Conservation (phyloP, 1,140 invertebrate genomes). For the Drosophila oshimai region DNA sequence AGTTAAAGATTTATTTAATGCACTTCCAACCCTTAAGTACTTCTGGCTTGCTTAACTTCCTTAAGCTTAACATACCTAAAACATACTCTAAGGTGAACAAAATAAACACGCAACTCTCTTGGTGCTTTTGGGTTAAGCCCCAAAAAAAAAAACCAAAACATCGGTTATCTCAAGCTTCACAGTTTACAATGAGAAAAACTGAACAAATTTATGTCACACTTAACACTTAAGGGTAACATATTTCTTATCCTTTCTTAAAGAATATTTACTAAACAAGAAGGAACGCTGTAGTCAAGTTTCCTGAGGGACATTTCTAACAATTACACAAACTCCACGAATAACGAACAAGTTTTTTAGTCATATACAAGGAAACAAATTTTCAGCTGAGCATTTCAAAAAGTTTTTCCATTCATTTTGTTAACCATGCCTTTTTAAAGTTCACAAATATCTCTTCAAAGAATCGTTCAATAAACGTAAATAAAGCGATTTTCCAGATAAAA, state of each 20-base stretch:
- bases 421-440: background rate
- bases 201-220: no score
- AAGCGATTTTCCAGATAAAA: background rate
- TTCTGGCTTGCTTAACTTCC: no score
- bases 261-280: no score
- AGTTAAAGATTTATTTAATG: conserved; percentile 62
- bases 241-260: no score
- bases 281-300: no score
- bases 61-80: conserved; percentile 32
- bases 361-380: background rate
- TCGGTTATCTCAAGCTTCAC: conserved; percentile 66
- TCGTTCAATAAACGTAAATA: conserved; percentile 15
- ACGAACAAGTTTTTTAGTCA: background rate
- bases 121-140: conserved; percentile 41
- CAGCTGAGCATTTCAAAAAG: no score
- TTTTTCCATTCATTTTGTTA: background rate
- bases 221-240: no score
- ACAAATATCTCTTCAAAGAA: background rate
- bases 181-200: conserved; percentile 37
- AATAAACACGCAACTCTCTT: conserved; percentile 71
- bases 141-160: conserved; percentile 57
- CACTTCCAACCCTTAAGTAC: no score
- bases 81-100: conserved; percentile 59
- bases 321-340: no score
- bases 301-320: no score